Evolutionary conservation across 2,797 vertebrate genomes (phyloP).

Genomic region (Dromococcyx pavoninus): DNA sequence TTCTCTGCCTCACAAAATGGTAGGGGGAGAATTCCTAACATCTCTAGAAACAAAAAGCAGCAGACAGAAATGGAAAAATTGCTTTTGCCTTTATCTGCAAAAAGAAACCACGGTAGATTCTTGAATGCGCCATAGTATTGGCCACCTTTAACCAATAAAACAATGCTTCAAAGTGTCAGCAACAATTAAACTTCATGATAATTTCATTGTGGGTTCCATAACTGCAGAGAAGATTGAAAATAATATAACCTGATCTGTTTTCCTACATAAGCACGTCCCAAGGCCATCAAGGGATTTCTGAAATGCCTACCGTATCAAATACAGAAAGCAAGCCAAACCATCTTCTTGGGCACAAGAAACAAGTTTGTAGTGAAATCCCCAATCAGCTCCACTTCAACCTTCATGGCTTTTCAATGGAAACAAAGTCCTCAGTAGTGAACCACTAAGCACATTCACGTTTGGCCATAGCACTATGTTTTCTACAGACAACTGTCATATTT

Average conservation of each 20-base stretch:
- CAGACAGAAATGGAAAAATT: background rate
- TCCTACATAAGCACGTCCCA: background rate
- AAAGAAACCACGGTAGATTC: background rate
- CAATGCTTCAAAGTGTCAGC: background rate
- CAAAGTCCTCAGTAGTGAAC: background rate
- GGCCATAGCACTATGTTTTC: background rate
- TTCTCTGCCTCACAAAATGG: background rate
- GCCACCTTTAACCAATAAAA: background rate
- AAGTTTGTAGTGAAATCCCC: background rate
- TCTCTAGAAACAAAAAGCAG: background rate
- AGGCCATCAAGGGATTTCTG: background rate
- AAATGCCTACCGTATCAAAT: background rate
- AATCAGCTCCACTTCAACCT: background rate
- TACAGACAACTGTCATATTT: background rate
- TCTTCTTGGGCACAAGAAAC: background rate
- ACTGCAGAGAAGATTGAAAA: background rate
- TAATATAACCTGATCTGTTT: background rate
- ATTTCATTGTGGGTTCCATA: background rate
- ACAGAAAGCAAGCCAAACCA: background rate
- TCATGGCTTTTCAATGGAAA: background rate
- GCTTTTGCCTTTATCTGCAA: background rate
- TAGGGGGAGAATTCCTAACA: background rate
- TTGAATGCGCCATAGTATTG: fast-evolving
- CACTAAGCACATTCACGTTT: background rate
- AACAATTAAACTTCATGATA: background rate